Base-by-base conservation (phyloP, 2,888 invertebrate genomes). In the Lottia gigantea region DNA sequence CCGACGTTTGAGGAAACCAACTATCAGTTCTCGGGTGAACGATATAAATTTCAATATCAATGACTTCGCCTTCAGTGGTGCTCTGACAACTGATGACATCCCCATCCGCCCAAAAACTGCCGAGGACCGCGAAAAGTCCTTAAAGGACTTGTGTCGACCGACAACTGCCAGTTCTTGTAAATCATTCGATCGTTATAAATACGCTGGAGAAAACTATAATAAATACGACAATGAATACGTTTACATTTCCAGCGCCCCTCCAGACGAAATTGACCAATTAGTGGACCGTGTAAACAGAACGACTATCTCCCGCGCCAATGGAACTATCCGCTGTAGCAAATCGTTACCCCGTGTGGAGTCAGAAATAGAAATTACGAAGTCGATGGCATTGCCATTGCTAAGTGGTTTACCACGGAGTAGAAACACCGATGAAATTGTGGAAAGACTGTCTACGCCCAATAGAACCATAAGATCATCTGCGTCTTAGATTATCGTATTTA, bases 161-260 rank as follows among this genome's bases (percentile, higher is more conserved):
- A 76, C 76, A 25, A 73, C 76, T 12, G 76, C 74, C 40, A 73
- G 71, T 45, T 61, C 68, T 25, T 71, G 64, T 46, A 74, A 76
- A 64, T 72, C 66, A 16, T 66, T 71, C 15, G 74, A 74, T 23
- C 55, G 66, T 14, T 64, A 74, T 23, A 46, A 49, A n/a, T 55
- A 55, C 19, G 23, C 55, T 3, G 55, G 55, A 23, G 55, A 55
- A 0, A 55, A 55, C 12, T 55, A 55, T 55, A 76, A 76, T 45
- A 72, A 70, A 62, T 73, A 76, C 64, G 67, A 69, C 40, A 23
- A 55, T 4, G 55, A 55, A 23, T 72, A 74, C 64, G 71, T 67
- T 14, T 65, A 74, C 46, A 70, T 66, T n/a, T 55, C 46, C 49
- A 8, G 26, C 2, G 71, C 71, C 12, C 64, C 68, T 1, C 62